Percentiles rank a stretch among this genome's conserved stretches.
Evolutionary conservation across 2,797 vertebrate species (phyloP).

Genomic region (Nyctibius grandis): DNA sequence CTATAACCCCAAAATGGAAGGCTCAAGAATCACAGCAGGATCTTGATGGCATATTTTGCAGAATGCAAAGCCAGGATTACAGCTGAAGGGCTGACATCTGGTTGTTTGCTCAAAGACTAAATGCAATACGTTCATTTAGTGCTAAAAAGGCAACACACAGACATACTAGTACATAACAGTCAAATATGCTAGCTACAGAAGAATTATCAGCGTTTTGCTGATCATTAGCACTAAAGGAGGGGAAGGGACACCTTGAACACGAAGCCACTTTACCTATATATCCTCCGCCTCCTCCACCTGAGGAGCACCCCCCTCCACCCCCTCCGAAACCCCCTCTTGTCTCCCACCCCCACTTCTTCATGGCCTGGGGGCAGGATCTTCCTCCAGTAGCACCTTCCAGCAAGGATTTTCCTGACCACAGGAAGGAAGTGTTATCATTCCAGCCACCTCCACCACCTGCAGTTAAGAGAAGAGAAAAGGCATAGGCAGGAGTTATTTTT

Average conservation of each 20-base stretch:
- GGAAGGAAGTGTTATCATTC: slow-evolving; percentile 85
- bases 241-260: slow-evolving; percentile 79
- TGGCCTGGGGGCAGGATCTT: slow-evolving; percentile 88
- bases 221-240: slow-evolving; percentile 66
- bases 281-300: slow-evolving; percentile 96
- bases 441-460: slow-evolving; percentile 97
- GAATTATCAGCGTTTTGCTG: slow-evolving; percentile 47
- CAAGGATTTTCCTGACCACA: slow-evolving; percentile 91
- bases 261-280: slow-evolving; percentile 91
- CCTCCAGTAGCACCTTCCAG: slow-evolving; percentile 92
- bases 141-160: slow-evolving; percentile 56
- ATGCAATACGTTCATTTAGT: background rate
- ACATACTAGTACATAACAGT: slow-evolving; percentile 56
- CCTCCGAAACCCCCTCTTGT: slow-evolving; percentile 94
- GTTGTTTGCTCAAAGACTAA: slow-evolving; percentile 3
- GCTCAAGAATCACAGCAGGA: slow-evolving; percentile 13
- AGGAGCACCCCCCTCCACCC: slow-evolving; percentile 92
- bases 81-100: slow-evolving; percentile 36
- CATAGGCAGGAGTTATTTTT: background rate
- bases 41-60: background rate
- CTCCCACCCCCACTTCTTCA: slow-evolving; percentile 91
- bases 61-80: slow-evolving; percentile 30
- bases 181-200: slow-evolving; percentile 49
- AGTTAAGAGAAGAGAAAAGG: slow-evolving; percentile 54
- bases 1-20: background rate